These are phyloP conservation scores for Macrostomum lignano DNA, from an alignment of 1,140 invertebrate genomes.

Conservation along the genomic window DNA sequence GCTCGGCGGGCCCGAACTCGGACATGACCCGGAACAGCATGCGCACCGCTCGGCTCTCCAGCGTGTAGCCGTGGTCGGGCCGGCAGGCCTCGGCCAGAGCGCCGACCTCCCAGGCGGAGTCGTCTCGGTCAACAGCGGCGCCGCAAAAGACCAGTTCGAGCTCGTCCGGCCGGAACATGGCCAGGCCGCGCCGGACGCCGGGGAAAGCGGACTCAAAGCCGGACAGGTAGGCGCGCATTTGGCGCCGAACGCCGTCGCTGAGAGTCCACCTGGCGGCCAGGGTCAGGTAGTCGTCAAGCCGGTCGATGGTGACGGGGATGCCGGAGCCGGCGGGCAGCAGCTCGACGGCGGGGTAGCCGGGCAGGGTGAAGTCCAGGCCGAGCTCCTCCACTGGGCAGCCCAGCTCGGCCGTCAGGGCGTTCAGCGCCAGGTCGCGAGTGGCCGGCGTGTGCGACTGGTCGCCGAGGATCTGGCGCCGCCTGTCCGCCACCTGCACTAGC, in stretches of 20 bases:
- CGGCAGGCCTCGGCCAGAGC: background rate
- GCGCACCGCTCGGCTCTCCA: slow-evolving; percentile 66
- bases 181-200: slow-evolving; percentile 24
- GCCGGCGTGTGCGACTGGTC: no score
- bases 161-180: slow-evolving; percentile 89
- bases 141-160: slow-evolving; percentile 89
- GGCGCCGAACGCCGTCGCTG: slow-evolving; percentile 57
- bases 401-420: no score
- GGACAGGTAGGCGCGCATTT: slow-evolving; percentile 84
- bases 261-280: no score
- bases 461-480: no score
- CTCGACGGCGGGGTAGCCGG: no score
- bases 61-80: slow-evolving; percentile 40
- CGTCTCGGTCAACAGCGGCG: slow-evolving; percentile 9
- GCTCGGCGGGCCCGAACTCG: slow-evolving; percentile 57
- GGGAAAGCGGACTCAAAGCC: slow-evolving; percentile 89
- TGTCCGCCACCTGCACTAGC: no score
- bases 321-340: no score
- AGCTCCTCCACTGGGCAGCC: no score
- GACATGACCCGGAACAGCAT: slow-evolving; percentile 73
- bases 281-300: no score
- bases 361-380: no score
- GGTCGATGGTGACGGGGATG: no score
- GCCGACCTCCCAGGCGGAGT: slow-evolving; percentile 45
- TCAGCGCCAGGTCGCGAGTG: no score